Evolutionary conservation across 2,113 vertebrate species (phyloP), one percentile per base, ranked within the genome.

Genomic region (Plotosus lineatus): DNA sequence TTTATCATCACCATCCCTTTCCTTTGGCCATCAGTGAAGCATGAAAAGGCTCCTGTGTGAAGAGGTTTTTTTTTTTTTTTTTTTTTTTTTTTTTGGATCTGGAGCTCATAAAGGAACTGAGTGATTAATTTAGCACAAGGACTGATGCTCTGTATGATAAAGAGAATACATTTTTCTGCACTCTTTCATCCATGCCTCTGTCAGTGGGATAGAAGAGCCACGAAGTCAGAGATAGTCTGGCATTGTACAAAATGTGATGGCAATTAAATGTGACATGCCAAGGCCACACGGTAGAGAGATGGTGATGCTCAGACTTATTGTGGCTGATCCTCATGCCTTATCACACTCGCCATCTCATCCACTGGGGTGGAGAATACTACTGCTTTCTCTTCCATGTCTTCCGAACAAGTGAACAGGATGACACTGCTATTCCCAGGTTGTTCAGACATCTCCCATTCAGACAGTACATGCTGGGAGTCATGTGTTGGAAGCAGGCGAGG

Each of bases 71-170:
- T 76, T 76, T 76, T 53, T 7, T 44, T 11, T 46, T 63, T 69
- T 76, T 76, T 76, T 53, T 7, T 44, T 11, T 46, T 63, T 69
- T 76, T 76, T 76, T 53, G 66, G 77, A 85, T 85, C 81, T 60
- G 50, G 40, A 79, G 75, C 84, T 80, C 71, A 78, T 68, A 75
- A 76, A 83, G 80, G 85, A 89, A 83, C 55, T 61, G 85, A 85
- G 87, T 88, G 84, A 88, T 88, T 88, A 88, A 88, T 88, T 87
- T 84, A 88, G 81, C 75, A 80, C 48, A 80, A 84, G 86, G 79
- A 84, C 83, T 77, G 84, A 86, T 83, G 72, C 51, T 85, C 77
- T 83, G 84, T 75, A 81, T 82, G 87, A 85, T 87, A 88, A 89
- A 87, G 85, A 80, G 87, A 89, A 88, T 88, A 85, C 83, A 88